Evolutionary conservation across 92 coral and sea anemone genomes (phyloP).

Genomic region (Epizoanthus stellaris): DNA sequence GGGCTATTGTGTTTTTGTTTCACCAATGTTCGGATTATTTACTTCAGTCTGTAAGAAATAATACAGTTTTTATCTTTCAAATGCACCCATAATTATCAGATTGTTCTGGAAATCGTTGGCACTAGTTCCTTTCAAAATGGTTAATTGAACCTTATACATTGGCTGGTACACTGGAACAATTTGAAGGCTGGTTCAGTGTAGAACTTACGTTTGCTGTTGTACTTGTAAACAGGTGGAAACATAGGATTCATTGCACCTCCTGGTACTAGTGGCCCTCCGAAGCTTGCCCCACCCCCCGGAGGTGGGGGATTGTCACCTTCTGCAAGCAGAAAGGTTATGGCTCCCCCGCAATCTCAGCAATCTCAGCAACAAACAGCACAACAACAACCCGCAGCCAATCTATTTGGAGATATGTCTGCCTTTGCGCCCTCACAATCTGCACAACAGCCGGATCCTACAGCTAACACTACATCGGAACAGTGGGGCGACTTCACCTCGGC

Average conservation of each 20-base stretch:
- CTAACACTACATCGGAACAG: constrained; percentile 49
- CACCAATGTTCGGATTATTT: too few species aligned
- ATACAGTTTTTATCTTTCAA: too few species aligned
- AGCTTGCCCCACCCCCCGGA: constrained; percentile 96
- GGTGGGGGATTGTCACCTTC: constrained; percentile 78
- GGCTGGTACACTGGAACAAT: too few species aligned
- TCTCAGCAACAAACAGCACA: constrained; percentile 56
- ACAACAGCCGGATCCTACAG: constrained; percentile 57
- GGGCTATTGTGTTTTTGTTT: too few species aligned
- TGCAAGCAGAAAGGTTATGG: constrained; percentile 62
- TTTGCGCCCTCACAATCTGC: constrained; percentile 60
- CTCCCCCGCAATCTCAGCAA: constrained; percentile 56
- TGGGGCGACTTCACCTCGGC: constrained; percentile 99
- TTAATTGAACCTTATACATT: too few species aligned
- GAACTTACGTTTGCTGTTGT: not conserved
- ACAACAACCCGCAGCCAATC: constrained; percentile 35
- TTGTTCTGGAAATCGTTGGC: too few species aligned
- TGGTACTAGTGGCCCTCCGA: constrained; percentile 81
- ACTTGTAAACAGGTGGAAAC: constrained; percentile 68
- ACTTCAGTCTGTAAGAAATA: too few species aligned
- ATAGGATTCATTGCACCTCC: constrained; percentile 89
- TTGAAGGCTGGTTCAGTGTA: not conserved
- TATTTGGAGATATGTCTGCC: constrained; percentile 61
- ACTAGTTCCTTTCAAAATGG: too few species aligned
- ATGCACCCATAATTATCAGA: too few species aligned